Percentiles rank a stretch among this genome's conserved stretches.
Evolutionary conservation across 2,113 vertebrate species (phyloP).

Genomic region (Larimichthys polyactis): DNA sequence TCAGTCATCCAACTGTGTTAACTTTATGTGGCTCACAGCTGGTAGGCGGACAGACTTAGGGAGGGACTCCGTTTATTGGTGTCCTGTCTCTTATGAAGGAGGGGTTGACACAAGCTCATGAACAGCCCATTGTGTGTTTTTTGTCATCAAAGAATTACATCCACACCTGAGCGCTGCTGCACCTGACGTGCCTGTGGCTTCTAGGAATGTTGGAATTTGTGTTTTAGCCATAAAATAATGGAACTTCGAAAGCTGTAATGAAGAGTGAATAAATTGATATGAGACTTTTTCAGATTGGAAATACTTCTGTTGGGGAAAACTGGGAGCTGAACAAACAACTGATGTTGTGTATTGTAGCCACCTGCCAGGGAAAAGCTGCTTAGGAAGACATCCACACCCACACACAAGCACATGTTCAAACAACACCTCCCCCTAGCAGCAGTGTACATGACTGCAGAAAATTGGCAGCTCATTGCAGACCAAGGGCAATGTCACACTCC

Average conservation of each 20-base stretch:
- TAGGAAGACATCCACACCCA: background rate
- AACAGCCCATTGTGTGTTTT: constrained; percentile 17
- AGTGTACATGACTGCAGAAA: constrained; percentile 11
- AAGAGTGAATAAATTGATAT: background rate
- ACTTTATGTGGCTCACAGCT: constrained; percentile 44
- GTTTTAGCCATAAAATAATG: background rate
- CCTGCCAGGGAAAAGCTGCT: background rate
- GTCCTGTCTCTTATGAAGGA: constrained; percentile 48
- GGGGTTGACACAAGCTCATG: constrained; percentile 43
- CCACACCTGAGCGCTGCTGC: background rate
- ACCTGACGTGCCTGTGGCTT: constrained; percentile 1
- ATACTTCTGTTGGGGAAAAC: background rate
- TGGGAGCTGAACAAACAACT: background rate
- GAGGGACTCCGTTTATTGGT: constrained; percentile 49
- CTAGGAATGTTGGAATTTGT: constrained; percentile 11
- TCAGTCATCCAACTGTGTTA: constrained; percentile 33
- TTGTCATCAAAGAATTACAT: constrained; percentile 3
- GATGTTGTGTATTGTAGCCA: background rate
- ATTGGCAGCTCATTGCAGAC: background rate
- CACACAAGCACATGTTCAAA: background rate
- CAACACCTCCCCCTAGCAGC: constrained; percentile 12
- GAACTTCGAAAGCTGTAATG: background rate
- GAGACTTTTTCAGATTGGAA: background rate
- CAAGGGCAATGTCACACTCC: background rate
- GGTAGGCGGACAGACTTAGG: constrained; percentile 27